These are phyloP conservation scores for Ichneumoninae sp. DNA, from an alignment of 2,888 invertebrate species.

Conservation along the genomic window DNA sequence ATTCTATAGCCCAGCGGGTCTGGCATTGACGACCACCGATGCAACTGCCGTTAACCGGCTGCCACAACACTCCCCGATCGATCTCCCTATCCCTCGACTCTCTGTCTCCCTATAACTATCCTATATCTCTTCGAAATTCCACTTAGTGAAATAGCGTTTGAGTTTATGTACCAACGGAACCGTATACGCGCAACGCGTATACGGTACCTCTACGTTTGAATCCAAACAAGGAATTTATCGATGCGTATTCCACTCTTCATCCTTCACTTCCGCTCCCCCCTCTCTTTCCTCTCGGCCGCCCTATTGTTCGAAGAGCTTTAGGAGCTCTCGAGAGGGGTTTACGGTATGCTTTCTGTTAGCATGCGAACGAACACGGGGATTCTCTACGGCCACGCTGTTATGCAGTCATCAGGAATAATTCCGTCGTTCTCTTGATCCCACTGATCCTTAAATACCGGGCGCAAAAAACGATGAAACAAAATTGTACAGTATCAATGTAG, in stretches of 20 bases:
- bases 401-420: slow-evolving; percentile 24
- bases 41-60: slow-evolving; percentile 49
- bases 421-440: slow-evolving; percentile 3
- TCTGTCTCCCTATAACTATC: slow-evolving; percentile 30
- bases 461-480: neutral
- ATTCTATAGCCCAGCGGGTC: slow-evolving; percentile 36
- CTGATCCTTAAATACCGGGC: slow-evolving; percentile 18
- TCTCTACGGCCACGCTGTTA: neutral
- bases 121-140: slow-evolving; percentile 48
- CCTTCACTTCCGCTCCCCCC: neutral
- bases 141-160: slow-evolving; percentile 40
- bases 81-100: slow-evolving; percentile 34
- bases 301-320: slow-evolving; percentile 52
- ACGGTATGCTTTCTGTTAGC: slow-evolving; percentile 18
- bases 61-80: slow-evolving; percentile 44
- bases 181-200: slow-evolving; percentile 35
- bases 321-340: slow-evolving; percentile 46
- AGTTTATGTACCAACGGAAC: slow-evolving; percentile 37
- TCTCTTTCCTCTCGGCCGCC: neutral
- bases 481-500: neutral
- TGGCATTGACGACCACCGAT: slow-evolving; percentile 56
- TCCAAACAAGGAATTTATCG: slow-evolving; percentile 48
- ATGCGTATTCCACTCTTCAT: slow-evolving; percentile 10
- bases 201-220: slow-evolving; percentile 13
- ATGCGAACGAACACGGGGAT: neutral